Conservation (phyloP, 2,888 invertebrate species). For the Diplazon laetatorius region DNA sequence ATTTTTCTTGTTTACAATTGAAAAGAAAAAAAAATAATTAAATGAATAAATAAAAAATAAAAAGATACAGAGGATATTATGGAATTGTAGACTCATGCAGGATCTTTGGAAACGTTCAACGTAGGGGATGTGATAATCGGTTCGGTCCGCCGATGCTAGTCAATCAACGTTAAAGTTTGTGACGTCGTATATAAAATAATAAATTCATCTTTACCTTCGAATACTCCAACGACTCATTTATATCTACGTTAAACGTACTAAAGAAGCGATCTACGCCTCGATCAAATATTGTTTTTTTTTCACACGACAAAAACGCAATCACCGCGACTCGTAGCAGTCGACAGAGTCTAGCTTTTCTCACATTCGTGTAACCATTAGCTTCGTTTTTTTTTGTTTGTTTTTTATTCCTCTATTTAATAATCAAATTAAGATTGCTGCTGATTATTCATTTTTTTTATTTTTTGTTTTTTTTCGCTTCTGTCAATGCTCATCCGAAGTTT, state of each 20-base stretch:
- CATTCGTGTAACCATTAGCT: constrained; percentile 43
- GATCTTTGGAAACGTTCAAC: constrained; percentile 55
- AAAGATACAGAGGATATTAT: not conserved
- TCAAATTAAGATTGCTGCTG: constrained; percentile 55
- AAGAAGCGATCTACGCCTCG: constrained; percentile 58
- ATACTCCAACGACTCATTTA: constrained; percentile 47
- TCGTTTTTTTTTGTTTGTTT: constrained; percentile 13
- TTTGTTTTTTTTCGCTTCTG: constrained; percentile 65
- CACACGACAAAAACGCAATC: constrained; percentile 51
- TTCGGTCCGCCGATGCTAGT: constrained; percentile 24
- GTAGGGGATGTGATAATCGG: constrained; percentile 24
- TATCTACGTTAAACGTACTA: constrained; percentile 51
- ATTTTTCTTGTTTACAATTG: not conserved
- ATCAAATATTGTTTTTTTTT: constrained; percentile 62
- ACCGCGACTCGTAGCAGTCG: constrained; percentile 41
- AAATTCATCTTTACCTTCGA: constrained; percentile 30
- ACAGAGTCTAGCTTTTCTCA: constrained; percentile 44
- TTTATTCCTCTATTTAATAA: constrained; percentile 19
- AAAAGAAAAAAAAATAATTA: not conserved
- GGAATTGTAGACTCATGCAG: constrained; percentile 49
- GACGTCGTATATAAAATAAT: constrained; percentile 41
- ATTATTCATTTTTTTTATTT: constrained; percentile 62
- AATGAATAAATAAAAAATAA: not conserved
- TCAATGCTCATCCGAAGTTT: constrained; percentile 72
- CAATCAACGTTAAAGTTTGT: constrained; percentile 27